A percentile compares a stretch with the other conserved stretches of the same genome.
Conservation (phyloP, 2,113 vertebrate genomes). For the Bubalus kerabau region DNA sequence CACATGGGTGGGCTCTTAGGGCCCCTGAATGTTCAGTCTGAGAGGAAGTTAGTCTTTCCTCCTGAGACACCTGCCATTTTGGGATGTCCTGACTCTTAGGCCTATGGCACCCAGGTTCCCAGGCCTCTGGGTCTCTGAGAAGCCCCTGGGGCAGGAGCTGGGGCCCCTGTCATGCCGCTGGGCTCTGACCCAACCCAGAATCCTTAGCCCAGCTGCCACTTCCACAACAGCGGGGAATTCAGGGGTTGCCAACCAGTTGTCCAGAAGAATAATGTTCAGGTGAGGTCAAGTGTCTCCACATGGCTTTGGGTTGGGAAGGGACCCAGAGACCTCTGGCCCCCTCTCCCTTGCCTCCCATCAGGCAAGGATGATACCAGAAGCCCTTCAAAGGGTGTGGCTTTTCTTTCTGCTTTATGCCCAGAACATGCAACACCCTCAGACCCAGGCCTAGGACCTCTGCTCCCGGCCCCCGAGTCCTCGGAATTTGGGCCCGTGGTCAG, state of each 20-base stretch:
- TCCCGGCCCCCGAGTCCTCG: rapidly evolving
- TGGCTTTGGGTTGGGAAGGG: rapidly evolving
- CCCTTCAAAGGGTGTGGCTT: not conserved
- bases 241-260: not conserved
- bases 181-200: not conserved
- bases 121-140: not conserved
- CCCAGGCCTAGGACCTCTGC: not conserved
- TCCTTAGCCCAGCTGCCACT: rapidly evolving
- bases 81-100: not conserved
- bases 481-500: rapidly evolving
- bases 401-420: not conserved
- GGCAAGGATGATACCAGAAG: rapidly evolving
- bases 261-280: rapidly evolving
- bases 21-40: not conserved
- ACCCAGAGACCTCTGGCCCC: not conserved
- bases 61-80: too few relatives aligned
- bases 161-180: not conserved
- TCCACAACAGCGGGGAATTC: not conserved
- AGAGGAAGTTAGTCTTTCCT: not conserved
- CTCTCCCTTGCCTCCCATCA: rapidly evolving
- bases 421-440: not conserved
- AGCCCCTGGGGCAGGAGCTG: not conserved
- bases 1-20: rapidly evolving
- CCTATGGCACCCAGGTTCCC: not conserved
- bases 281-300: not conserved